phyloP scores from a whole-genome alignment of 2,113 vertebrate genomes.

The Atrichornis clamosus region DNA sequence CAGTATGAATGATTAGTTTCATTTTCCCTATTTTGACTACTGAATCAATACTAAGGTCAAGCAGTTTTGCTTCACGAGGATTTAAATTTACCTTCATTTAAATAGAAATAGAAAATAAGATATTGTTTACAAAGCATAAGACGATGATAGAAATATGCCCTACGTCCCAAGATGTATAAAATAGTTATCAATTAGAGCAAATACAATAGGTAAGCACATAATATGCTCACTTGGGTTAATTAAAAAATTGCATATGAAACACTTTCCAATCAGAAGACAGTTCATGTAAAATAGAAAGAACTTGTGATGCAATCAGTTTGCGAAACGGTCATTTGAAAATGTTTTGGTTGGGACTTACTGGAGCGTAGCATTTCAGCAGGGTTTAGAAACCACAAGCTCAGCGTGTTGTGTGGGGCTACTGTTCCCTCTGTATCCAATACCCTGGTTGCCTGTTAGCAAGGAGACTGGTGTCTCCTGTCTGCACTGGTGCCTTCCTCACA shows the following conservation, averaged over 20 bases:
- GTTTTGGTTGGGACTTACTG: neutral
- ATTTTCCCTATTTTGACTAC: neutral
- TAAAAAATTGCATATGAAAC: neutral
- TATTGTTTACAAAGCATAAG: neutral
- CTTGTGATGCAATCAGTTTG: neutral
- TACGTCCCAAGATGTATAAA: neutral
- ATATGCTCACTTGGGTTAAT: neutral
- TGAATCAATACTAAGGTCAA: neutral
- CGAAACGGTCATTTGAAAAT: neutral
- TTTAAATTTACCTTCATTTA: neutral
- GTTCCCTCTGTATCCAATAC: accelerated
- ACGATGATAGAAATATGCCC: neutral
- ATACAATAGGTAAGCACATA: neutral
- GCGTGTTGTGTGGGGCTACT: neutral
- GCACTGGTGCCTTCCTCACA: neutral
- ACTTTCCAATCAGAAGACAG: neutral
- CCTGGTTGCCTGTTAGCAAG: neutral
- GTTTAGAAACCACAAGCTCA: neutral
- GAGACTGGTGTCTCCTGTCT: neutral
- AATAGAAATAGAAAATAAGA: neutral
- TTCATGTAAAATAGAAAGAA: neutral
- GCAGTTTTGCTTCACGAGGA: neutral
- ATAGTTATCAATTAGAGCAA: neutral
- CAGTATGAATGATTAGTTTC: neutral
- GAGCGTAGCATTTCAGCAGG: accelerated